Evolutionary conservation across 2,888 invertebrate species (phyloP).

Genomic region (Sinelater perroti): DNA sequence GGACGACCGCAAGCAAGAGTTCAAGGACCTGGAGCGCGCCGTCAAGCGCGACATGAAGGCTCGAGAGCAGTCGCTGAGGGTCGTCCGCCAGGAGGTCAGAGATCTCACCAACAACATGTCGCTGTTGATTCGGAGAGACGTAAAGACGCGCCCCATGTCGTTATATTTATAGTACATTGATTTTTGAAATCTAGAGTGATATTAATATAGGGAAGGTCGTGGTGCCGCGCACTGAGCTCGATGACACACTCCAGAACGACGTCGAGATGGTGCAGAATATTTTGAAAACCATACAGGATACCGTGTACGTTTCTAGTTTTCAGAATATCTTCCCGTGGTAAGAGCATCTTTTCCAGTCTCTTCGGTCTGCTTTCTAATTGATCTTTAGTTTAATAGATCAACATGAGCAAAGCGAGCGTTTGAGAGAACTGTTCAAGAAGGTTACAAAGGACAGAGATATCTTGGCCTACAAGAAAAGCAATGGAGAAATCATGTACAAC

Average conservation of each 20-base stretch:
- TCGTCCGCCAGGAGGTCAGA: slow-evolving; percentile 60
- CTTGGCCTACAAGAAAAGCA: slow-evolving; percentile 48
- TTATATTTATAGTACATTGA: background rate
- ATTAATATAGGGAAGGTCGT: slow-evolving; percentile 50
- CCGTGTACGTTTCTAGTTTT: slow-evolving; percentile 58
- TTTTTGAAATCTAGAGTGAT: slow-evolving; percentile 49
- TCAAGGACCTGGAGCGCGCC: slow-evolving; percentile 66
- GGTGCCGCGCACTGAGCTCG: slow-evolving; percentile 46
- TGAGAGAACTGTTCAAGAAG: slow-evolving; percentile 47
- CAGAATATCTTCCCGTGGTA: slow-evolving; percentile 61
- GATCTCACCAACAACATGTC: slow-evolving; percentile 60
- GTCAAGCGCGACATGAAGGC: slow-evolving; percentile 72
- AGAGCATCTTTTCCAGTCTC: slow-evolving; percentile 9
- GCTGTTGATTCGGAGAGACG: slow-evolving; percentile 61
- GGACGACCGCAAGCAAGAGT: slow-evolving; percentile 70
- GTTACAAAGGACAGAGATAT: slow-evolving; percentile 47
- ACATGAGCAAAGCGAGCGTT: slow-evolving; percentile 48
- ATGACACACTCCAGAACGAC: slow-evolving; percentile 53
- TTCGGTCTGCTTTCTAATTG: background rate
- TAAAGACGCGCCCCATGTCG: slow-evolving; percentile 42
- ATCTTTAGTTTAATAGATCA: slow-evolving; percentile 55
- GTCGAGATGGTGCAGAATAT: slow-evolving; percentile 56
- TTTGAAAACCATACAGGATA: slow-evolving; percentile 58
- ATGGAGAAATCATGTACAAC: slow-evolving; percentile 48
- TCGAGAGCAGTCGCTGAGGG: slow-evolving; percentile 65